Conservation (phyloP, 2,888 invertebrate species). For the Lacanobia wlatinum region DNA sequence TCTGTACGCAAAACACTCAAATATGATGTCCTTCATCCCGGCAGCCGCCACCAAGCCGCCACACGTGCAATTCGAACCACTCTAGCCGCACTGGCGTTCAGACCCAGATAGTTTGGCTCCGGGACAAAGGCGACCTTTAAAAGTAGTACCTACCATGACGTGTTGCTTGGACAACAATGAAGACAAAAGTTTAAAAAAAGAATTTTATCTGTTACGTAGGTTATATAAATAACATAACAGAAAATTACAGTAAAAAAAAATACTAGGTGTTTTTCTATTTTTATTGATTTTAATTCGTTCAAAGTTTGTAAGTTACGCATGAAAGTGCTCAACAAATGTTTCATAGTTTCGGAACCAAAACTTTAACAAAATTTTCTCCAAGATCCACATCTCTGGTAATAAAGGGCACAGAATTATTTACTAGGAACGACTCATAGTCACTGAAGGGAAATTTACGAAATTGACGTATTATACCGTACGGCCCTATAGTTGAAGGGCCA, state of each 20-base stretch:
- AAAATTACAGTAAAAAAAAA: background rate
- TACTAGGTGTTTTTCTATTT: background rate
- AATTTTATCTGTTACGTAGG: no score
- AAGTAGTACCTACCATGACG: no score
- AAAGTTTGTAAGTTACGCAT: constrained; percentile 61
- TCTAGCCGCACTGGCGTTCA: no score
- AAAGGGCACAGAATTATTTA: constrained; percentile 70
- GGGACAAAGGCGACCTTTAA: no score
- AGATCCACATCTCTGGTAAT: constrained; percentile 75
- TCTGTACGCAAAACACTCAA: no score
- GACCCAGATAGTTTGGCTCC: no score
- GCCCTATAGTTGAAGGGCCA: constrained; percentile 77
- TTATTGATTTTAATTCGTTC: background rate
- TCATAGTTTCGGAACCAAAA: constrained; percentile 52
- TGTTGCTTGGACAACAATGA: no score
- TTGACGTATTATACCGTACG: constrained; percentile 73
- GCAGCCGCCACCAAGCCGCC: no score
- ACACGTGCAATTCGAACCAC: no score
- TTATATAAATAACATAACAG: no score
- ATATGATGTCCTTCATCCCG: no score
- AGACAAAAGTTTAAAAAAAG: no score
- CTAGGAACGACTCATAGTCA: constrained; percentile 73
- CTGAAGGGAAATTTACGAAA: constrained; percentile 73
- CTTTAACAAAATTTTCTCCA: constrained; percentile 77
- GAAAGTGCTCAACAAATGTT: constrained; percentile 1